Conservation (phyloP, 1,140 invertebrate genomes). For the Maconellicoccus hirsutus region DNA sequence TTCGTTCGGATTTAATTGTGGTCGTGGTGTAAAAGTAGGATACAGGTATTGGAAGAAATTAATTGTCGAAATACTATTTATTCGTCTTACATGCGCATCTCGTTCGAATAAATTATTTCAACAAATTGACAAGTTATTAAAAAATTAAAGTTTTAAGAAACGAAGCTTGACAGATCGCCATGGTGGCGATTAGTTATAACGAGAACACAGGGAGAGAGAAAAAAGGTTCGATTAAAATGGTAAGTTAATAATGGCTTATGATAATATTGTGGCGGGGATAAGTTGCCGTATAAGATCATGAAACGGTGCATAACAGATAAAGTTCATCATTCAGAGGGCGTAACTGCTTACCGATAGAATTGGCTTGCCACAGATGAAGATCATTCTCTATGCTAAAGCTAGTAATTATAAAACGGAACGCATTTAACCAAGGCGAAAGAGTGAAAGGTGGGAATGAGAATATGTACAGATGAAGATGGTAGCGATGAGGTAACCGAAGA, state of each 20-base stretch:
- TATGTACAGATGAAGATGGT: conserved; percentile 19
- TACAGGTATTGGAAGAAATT: too few species aligned
- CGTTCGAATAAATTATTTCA: neutral
- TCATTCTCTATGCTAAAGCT: neutral
- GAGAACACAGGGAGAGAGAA: neutral
- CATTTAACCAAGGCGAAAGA: neutral
- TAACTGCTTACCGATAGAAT: conserved; percentile 20
- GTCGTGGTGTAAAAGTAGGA: too few species aligned
- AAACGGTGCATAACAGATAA: conserved; percentile 10
- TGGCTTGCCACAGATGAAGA: conserved; percentile 16
- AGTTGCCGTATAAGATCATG: neutral
- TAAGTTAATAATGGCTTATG: conserved; percentile 20
- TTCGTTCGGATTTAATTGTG: too few species aligned
- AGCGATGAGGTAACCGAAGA: conserved; percentile 12
- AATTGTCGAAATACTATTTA: neutral
- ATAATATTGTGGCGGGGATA: conserved; percentile 12
- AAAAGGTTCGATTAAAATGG: conserved; percentile 14
- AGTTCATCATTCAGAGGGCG: conserved; percentile 17
- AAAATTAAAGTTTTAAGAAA: conserved; percentile 4
- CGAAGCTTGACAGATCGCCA: neutral
- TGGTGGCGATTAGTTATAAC: neutral
- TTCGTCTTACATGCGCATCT: neutral
- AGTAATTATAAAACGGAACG: conserved; percentile 13
- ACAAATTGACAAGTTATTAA: conserved; percentile 9
- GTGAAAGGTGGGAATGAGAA: conserved; percentile 9